Percentiles rank a stretch among this genome's conserved stretches.
Conservation (phyloP, 2,888 invertebrate genomes). For the Hydrotaea cyrtoneurina region DNA sequence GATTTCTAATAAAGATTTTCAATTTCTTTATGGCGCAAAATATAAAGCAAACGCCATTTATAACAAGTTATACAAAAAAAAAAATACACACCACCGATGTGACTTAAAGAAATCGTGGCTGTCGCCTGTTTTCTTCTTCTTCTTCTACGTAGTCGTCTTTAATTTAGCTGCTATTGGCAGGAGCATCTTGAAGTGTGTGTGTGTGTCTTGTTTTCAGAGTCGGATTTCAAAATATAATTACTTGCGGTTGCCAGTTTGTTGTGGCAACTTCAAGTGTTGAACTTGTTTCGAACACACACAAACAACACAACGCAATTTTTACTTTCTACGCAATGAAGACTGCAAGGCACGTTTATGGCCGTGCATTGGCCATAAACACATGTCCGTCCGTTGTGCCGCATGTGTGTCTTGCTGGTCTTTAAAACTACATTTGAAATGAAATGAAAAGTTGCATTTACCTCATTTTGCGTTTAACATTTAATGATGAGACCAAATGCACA, state of each 20-base stretch:
- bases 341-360: neutral
- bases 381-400: neutral
- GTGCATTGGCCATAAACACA: neutral
- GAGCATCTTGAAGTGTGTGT: neutral
- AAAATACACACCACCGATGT: neutral
- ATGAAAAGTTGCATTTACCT: conserved; percentile 28
- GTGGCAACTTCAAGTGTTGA: neutral
- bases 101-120: neutral
- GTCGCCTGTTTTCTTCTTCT: no score
- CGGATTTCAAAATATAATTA: conserved; percentile 15
- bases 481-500: neutral
- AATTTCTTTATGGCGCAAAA: neutral
- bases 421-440: conserved; percentile 16
- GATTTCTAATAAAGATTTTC: conserved; percentile 28
- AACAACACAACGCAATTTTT: conserved; percentile 28
- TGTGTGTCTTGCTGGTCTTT: neutral
- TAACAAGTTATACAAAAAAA: neutral
- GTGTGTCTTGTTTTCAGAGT: conserved; percentile 2
- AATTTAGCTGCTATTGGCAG: neutral
- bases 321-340: conserved; percentile 38
- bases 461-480: neutral
- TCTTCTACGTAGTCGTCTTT: no score
- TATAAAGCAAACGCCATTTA: neutral
- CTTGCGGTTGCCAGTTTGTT: neutral
- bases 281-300: neutral